Base-by-base conservation (phyloP, 2,888 invertebrate species). In the Yponomeuta plumbellus region DNA sequence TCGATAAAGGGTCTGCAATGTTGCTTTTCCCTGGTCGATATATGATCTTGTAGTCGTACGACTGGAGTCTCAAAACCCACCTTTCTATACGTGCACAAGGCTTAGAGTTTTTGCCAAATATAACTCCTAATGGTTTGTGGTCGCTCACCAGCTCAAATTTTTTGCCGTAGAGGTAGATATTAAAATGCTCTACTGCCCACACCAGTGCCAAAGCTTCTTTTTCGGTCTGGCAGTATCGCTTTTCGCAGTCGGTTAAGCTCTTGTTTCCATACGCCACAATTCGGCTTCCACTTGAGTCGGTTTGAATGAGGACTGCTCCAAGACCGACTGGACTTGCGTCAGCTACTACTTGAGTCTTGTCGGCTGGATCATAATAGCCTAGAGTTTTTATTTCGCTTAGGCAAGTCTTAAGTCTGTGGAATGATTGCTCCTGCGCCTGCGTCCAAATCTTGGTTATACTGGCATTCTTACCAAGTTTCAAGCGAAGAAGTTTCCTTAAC, bases 91-190 rank as follows among this genome's bases (percentile, higher is more conserved):
- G 23, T 0, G 74, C 76, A 52, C 71, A 73, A 2, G 76, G 72
- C 66, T 74, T 75, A 2, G 74, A 73, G 26, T 61, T 68, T 11
- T 69, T 67, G 2, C 70, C 68, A 61, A 76, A 74, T 20, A 76
- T 70, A 4, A 65, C 70, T 40, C 75, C 74, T 17, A 88, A 68
- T 1, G 85, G 80, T 20, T 68, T 67, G 64, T 68, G 67, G 13
- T 68, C 68, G 13, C 23, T 68, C 0, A 76, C 66, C 5, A 80
- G 71, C 1, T 78, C 80, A 63, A 76, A 74, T 20, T 67, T 58
- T 59, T 76, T 77, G 0, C 75, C 74, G 64, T 56, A 76, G 0
- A 76, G 65, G 22, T 70, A 77, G 2, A 72, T 68, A 11, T 73
- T 20, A 56, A 76, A 75, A 67, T 75, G 76, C 65, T 75, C 75